Percentiles rank a stretch among this genome's conserved stretches.
Conservation (phyloP, 2,113 vertebrate genomes). For the Lagenorhynchus albirostris region DNA sequence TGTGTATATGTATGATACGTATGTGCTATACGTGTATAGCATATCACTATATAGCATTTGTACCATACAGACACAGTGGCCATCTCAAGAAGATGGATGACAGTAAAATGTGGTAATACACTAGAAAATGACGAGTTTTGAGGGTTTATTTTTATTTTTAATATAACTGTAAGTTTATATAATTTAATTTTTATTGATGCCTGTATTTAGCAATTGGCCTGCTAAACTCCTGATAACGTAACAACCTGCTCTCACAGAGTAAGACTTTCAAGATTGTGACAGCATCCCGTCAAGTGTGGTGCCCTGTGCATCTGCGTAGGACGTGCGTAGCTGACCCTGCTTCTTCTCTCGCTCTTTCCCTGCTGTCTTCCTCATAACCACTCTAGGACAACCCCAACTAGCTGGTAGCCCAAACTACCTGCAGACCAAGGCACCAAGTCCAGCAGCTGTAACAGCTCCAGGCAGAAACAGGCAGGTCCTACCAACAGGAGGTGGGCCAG, state of each 20-base stretch:
- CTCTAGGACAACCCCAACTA: background rate
- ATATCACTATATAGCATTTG: rapidly evolving
- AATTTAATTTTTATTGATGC: background rate
- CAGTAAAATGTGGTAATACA: background rate
- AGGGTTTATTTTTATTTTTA: background rate
- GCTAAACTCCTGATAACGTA: background rate
- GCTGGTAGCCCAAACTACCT: background rate
- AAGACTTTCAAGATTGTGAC: background rate
- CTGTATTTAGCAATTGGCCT: background rate
- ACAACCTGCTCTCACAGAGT: background rate
- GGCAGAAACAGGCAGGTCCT: background rate
- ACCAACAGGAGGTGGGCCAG: background rate
- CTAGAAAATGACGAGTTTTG: background rate
- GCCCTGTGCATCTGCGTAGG: no score
- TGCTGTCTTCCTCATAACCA: background rate
- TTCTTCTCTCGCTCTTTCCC: background rate
- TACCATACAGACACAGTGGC: rapidly evolving
- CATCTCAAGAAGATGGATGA: background rate
- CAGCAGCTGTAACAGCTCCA: background rate
- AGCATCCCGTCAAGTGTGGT: background rate
- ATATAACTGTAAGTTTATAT: background rate
- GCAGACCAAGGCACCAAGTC: background rate
- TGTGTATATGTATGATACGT: no score
- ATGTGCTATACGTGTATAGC: background rate
- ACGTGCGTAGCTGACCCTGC: background rate